Evolutionary conservation across 2,113 vertebrate genomes (phyloP), one percentile per base, ranked within the genome.

Genomic region (Oplegnathus fasciatus): DNA sequence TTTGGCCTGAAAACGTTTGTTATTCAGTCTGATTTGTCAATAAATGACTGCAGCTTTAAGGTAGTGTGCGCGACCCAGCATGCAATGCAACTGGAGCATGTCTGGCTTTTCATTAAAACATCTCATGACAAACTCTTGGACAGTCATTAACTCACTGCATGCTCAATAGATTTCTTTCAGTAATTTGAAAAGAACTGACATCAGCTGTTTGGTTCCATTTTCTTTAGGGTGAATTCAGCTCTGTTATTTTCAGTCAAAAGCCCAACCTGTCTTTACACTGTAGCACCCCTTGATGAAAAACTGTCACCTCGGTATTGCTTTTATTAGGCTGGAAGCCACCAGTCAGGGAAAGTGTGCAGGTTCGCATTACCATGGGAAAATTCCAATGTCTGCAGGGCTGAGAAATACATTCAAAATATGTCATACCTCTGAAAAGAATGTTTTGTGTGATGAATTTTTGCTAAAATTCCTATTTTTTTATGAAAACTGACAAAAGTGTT

Each of bases 291-390:
- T 80, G 82, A 91, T 91, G 80, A 89, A 86, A 91, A 84, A 83
- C 74, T 88, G 82, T 84, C 90, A 91, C 75, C 81, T 76, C 75
- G 6, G 67, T 83, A 78, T 87, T 87, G 68, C 80, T 87, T 87
- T 91, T 78, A 80, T 85, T 68, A 48, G 68, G 15, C 52, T 55
- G 32, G 46, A 80, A 48, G 67, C 76, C n/a, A 24, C 32, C 26
- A 11, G 67, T 75, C 62, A 70, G 28, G 32, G 30, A 78, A 61
- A 61, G 60, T 68, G 57, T 74, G 24, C 30, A 68, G 65, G 69
- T 80, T 77, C 54, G 69, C 76, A 88, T 80, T 78, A 67, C 17
- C 28, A 48, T 54, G 69, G 30, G n/a, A 73, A 62, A 67, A 81
- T 57, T 55, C 6, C 6, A 44, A 20, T 64, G 50, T 84, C 76